These are phyloP conservation scores for Micoletzkya japonica DNA, from an alignment of 2,888 invertebrate genomes.

Conservation along the genomic window DNA sequence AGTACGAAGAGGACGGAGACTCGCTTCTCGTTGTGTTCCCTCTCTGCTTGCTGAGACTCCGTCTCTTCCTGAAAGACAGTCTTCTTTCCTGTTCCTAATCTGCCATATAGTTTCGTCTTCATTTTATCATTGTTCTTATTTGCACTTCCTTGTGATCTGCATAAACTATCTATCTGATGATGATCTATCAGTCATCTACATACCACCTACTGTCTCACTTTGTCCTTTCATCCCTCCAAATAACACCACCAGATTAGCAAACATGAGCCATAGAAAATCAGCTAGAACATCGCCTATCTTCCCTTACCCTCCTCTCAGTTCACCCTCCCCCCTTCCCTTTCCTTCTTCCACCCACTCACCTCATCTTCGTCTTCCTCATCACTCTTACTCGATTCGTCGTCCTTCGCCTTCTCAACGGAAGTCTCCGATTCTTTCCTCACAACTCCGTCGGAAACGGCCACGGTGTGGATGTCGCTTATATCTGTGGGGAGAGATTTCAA, in stretches of 20 bases:
- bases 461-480: conserved; percentile 60
- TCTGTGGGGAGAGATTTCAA: conserved; percentile 52
- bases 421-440: conserved; percentile 46
- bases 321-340: too few relatives aligned
- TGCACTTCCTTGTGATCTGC: conserved; percentile 4
- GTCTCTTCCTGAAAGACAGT: conserved; percentile 32
- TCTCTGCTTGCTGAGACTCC: conserved; percentile 28
- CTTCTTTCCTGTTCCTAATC: neutral
- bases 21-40: conserved; percentile 51
- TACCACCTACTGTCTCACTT: too few relatives aligned
- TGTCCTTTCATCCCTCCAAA: too few relatives aligned
- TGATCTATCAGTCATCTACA: too few relatives aligned
- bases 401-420: conserved; percentile 32
- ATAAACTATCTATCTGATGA: too few relatives aligned
- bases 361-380: conserved; percentile 20
- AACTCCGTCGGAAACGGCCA: conserved; percentile 37
- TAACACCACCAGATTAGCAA: too few relatives aligned
- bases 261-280: too few relatives aligned
- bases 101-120: neutral
- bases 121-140: conserved; percentile 24
- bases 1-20: conserved; percentile 64
- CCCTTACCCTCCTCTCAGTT: too few relatives aligned
- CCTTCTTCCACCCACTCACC: too few relatives aligned
- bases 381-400: conserved; percentile 21
- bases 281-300: too few relatives aligned